phyloP scores from a whole-genome alignment of 2,888 invertebrate species.

The Harmothoe impar region DNA sequence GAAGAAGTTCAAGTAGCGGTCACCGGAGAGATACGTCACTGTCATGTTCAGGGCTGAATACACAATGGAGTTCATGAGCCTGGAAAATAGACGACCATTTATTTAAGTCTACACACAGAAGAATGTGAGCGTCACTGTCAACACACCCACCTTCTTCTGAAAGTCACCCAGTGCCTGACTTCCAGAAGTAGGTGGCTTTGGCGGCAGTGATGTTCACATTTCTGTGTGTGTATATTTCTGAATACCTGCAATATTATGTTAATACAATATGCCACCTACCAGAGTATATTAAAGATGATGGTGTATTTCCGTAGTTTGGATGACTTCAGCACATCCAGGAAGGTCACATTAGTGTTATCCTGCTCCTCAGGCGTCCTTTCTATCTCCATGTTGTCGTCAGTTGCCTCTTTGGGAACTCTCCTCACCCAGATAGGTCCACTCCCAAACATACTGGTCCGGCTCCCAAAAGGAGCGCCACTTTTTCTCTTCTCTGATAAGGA shows the following conservation, averaged over 20 bases:
- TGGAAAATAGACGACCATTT: neutral
- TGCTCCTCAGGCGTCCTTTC: too few species aligned
- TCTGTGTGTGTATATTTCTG: too few species aligned
- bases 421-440: conserved; percentile 34
- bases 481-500: neutral
- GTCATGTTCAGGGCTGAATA: conserved; percentile 46
- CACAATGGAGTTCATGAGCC: conserved; percentile 37
- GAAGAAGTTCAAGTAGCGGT: conserved; percentile 54
- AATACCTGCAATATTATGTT: too few species aligned
- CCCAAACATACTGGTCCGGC: neutral
- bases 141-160: too few species aligned
- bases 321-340: neutral
- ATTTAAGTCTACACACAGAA: too few species aligned
- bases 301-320: neutral
- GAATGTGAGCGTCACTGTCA: too few species aligned
- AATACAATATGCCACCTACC: neutral
- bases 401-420: neutral
- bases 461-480: neutral
- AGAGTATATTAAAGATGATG: neutral
- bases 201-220: too few species aligned
- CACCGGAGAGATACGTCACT: conserved; percentile 40
- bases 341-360: neutral
- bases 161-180: too few species aligned
- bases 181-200: too few species aligned
- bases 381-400: neutral